Evolutionary conservation across 2,797 vertebrate genomes (phyloP), one percentile per base, ranked within the genome.

Genomic region (Coregonus suidteri): DNA sequence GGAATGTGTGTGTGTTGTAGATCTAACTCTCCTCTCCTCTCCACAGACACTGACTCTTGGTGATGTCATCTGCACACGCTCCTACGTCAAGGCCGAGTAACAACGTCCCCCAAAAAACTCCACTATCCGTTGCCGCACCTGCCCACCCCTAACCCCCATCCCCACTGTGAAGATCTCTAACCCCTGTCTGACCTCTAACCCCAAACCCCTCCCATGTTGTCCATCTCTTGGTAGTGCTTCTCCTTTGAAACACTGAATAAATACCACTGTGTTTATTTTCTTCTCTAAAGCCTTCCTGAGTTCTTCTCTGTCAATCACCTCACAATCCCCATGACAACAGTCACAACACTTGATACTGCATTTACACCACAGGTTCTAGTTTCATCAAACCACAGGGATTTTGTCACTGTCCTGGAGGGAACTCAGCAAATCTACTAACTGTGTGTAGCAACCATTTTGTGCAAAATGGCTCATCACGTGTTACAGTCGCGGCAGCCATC

Each of bases 21-120:
- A 1, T 37, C 73, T 75, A 37, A 34, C 41, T 35, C 18, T 6
- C 41, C 77, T 79, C 35, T 83, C 69, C 75, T 30, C 25, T 74
- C 75, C 76, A 70, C 92, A 99, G 98, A 99, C 96, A 0, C 95
- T 99, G 56, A 96, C 94, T 47, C 35, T 98, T 0, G 96, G 95
- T 75, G 91, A 85, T 0, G 86, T 94, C 0, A 89, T 97, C 68
- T 91, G 86, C 85, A 94, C 88, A 20, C 97, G 97, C 75, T 85
- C 80, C 79, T 99, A 99, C 0, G 91, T 95, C 84, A 98, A 93
- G 84, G 95, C 84, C 0, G 88, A 94, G 81, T 95, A 80, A 91
- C 79, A 74, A 82, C 81, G 68, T 1, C 79, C 79, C 35, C 78
- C 71, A 59, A 9, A 73, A 69, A 11, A 72, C 30, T 66, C 30